Evolutionary conservation across 2,888 invertebrate genomes (phyloP), one percentile per base, ranked within the genome.

Genomic region (Coelinius sp.): DNA sequence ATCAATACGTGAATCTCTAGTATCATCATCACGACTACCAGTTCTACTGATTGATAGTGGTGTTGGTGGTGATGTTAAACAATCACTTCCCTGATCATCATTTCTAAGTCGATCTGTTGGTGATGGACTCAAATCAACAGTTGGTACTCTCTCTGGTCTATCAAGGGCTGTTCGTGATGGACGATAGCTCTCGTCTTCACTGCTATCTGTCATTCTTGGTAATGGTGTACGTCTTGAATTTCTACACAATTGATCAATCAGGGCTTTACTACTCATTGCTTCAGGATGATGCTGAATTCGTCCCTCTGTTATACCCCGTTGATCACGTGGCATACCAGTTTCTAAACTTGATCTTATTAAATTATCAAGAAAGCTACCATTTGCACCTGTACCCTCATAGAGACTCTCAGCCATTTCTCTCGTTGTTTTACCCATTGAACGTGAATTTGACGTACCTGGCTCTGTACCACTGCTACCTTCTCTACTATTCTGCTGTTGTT

Each of bases 291-390:
- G 88, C 84, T 90, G 90, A 35, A 84, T 90, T 41, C 89, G 88
- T 52, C 82, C 80, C 46, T 84, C 81, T 4, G 80, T 77, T 62
- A 82, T 75, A 22, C 83, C 77, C 71, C 85, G 77, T 77, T 85
- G 84, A 70, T 86, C 86, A 69, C 86, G 81, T 24, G 90, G 89
- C 80, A 92, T 91, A 4, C 92, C 92, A 38, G 92, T 91, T 86
- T 95, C 95, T 75, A 96, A 89, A 78, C 93, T 94, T 78, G 95
- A 94, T 80, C 95, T 90, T 79, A 96, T 96, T 81, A 95, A 94
- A 66, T 94, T 95, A 84, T 95, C 95, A 66, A 95, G 90, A 86
- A 95, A 94, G 82, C 92, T 90, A n/a, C 94, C 94, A 77, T 94
- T 94, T 77, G 93, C 92, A 3, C 90, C 90, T 53, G 90, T 88